Base-by-base conservation (phyloP, 2,888 invertebrate species). In the Drosophila aldrichi region DNA sequence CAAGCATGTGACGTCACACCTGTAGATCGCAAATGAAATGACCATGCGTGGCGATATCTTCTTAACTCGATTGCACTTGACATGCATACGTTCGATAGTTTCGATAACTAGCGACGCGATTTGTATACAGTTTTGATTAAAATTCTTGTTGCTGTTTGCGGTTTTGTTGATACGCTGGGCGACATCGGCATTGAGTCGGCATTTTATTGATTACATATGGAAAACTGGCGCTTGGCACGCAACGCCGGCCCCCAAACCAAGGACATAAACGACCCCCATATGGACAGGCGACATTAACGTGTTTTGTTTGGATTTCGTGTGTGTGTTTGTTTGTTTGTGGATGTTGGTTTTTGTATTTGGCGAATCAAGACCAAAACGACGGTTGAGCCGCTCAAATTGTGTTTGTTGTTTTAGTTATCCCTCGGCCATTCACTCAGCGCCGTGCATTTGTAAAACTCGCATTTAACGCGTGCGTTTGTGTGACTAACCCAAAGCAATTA, bases 181-280 rank as follows among this genome's bases (percentile, higher is more conserved):
- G 59, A 34, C 48, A 58, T 58, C 70, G 75, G 70, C 70, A 79
- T 77, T 79, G 79, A 77, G 70, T 64, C 63, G 75, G 70, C 63
- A 57, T 64, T 81, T 83, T 82, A 82, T 82, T 87, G 82, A 82
- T 82, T 83, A 72, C 79, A 87, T 69, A 70, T 72, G 68, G 65
- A 61, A 70, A 78, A 87, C 57, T 69, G 70, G 60, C 70, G 63
- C 44, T 66, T 78, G 79, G 72, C 82, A 82, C 82, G 82, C 87
- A 63, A 87, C 59, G 84, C 89, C 76, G 89, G 76, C 89, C 84
- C 79, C 79, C 76, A 84, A 69, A 61, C 81, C 84, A 84, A 84
- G 84, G 84, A 88, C 89, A 83, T 66, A 9, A 70, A 25, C 60
- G 61, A 75, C 77, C 69, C 65, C 57, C 59, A 74, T 78, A 86